A percentile compares a stretch with the other conserved stretches of the same genome.
Conservation (phyloP, 2,797 vertebrate species). For the Emydoidea blandingii region DNA sequence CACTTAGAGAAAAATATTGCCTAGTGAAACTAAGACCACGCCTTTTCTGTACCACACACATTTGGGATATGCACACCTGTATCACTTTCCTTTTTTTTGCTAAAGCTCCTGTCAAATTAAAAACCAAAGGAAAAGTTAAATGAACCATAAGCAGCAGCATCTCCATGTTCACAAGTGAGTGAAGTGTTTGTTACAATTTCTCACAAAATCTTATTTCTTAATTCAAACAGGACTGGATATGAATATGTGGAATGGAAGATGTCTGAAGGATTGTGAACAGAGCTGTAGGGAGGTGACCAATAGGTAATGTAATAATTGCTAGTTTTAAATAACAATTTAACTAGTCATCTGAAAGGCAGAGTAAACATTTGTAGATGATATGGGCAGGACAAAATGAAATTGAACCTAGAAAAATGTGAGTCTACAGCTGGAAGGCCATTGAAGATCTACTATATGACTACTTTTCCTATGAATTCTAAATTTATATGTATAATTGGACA, state of each 20-base stretch:
- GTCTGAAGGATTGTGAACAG: background rate
- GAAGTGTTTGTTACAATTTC: background rate
- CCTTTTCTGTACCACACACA: background rate
- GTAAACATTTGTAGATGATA: fast-evolving
- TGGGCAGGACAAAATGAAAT: background rate
- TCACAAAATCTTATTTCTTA: background rate
- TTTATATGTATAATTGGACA: too few species aligned
- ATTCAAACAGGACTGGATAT: background rate
- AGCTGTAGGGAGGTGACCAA: background rate
- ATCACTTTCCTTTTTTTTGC: background rate
- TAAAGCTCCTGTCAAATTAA: background rate
- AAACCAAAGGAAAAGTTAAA: background rate
- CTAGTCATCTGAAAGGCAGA: background rate
- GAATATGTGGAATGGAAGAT: background rate
- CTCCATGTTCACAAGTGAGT: background rate
- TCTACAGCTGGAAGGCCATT: background rate
- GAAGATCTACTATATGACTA: background rate
- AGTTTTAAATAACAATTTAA: background rate
- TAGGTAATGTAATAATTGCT: background rate
- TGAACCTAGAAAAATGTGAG: background rate
- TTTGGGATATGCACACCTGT: background rate
- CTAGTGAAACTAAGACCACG: background rate
- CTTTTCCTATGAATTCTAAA: background rate
- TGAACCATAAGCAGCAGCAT: background rate
- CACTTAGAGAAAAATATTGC: background rate